phyloP scores from a whole-genome alignment of 2,113 vertebrate genomes.

The Hystrix cristata region DNA sequence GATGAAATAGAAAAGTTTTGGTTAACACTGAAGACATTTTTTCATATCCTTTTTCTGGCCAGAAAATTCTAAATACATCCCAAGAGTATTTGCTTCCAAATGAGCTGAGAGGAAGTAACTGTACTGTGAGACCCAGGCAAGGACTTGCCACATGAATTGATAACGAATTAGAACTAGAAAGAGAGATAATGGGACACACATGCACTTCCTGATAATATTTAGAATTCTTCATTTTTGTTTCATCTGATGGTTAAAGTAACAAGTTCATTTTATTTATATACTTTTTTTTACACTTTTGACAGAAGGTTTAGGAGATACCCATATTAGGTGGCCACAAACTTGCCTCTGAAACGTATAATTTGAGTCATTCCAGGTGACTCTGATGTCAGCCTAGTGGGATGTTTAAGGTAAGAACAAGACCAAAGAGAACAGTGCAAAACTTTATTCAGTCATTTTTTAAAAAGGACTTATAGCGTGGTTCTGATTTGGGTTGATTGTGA shows the following conservation, averaged over 20 bases:
- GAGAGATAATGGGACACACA: background rate
- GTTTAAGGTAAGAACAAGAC: constrained; percentile 5
- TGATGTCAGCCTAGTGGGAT: background rate
- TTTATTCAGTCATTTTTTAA: background rate
- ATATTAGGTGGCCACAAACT: background rate
- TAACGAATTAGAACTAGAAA: background rate
- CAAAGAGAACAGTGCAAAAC: background rate
- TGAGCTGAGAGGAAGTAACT: background rate
- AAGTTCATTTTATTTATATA: background rate
- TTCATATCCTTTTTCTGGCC: constrained; percentile 13
- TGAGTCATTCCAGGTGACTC: background rate
- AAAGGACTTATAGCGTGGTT: background rate
- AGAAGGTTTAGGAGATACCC: background rate
- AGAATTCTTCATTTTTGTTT: background rate
- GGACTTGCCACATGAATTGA: background rate
- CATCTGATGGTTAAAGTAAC: background rate
- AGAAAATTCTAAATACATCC: constrained; percentile 16
- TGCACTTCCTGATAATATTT: background rate
- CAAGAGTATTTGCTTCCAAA: constrained; percentile 22
- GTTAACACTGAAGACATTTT: background rate
- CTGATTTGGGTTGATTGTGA: background rate
- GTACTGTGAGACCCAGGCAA: background rate
- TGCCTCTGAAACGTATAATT: background rate
- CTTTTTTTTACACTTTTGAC: background rate
- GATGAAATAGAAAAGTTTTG: constrained; percentile 35